Evolutionary conservation across 1,140 invertebrate species (phyloP).

Genomic region (Radopholus similis): DNA sequence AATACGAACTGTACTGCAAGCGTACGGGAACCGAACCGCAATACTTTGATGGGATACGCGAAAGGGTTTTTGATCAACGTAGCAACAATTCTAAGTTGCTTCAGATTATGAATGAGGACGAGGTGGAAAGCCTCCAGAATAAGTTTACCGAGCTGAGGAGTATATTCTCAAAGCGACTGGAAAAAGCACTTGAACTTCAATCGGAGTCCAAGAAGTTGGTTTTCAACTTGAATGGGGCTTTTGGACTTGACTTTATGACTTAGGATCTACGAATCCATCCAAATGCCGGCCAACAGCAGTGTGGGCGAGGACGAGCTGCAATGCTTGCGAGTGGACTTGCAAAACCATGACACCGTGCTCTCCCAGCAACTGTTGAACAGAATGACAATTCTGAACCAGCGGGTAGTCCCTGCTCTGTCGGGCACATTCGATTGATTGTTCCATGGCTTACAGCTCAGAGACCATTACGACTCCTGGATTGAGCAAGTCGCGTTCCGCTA

Average conservation of each 20-base stretch:
- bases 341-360: background rate
- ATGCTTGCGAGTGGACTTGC: background rate
- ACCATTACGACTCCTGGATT: slow-evolving; percentile 12
- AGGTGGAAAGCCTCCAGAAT: background rate
- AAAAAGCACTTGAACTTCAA: background rate
- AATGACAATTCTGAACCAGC: background rate
- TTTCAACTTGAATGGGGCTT: background rate
- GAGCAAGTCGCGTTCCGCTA: slow-evolving; percentile 26
- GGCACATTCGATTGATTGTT: background rate
- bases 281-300: background rate
- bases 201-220: background rate
- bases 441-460: background rate
- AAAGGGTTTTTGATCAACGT: background rate
- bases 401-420: background rate
- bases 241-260: background rate
- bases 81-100: background rate
- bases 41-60: background rate
- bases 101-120: slow-evolving; percentile 5
- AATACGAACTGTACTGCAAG: background rate
- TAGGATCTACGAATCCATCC: background rate
- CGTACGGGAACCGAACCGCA: background rate
- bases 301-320: background rate
- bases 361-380: background rate
- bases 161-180: background rate
- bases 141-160: background rate